A percentile compares a stretch with the other conserved stretches of the same genome.
Conservation (phyloP, 2,888 invertebrate genomes). For the Chirona hameri region DNA sequence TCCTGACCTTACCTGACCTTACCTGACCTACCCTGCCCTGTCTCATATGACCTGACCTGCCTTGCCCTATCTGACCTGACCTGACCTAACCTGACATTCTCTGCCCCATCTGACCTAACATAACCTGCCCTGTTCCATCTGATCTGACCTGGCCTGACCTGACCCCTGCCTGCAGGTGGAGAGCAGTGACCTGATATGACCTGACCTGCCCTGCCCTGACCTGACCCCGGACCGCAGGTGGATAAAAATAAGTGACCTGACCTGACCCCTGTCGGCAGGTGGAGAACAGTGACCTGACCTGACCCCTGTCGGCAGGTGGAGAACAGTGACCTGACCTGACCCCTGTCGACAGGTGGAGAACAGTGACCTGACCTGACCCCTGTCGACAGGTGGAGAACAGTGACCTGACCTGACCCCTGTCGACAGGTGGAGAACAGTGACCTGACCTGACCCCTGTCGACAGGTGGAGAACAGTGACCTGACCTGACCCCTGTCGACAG, state of each 20-base stretch:
- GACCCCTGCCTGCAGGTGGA: not conserved
- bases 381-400: conserved; percentile 41
- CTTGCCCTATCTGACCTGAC: no score
- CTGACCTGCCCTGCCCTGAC: not conserved
- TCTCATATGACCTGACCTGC: no score
- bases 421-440: not conserved
- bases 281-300: not conserved
- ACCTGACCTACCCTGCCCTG: no score
- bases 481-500: not conserved
- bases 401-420: conserved; percentile 38
- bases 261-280: not conserved
- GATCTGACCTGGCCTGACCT: not conserved
- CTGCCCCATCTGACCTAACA: not conserved
- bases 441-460: not conserved
- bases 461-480: not conserved
- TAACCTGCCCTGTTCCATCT: not conserved
- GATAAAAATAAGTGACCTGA: not conserved
- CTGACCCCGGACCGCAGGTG: not conserved
- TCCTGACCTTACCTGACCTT: no score
- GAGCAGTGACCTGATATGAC: not conserved
- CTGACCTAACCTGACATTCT: no score
- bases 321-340: not conserved
- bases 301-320: not conserved
- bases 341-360: not conserved
- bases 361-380: not conserved